Base-by-base conservation (phyloP, 2,888 invertebrate genomes). In the Baronia brevicornis region DNA sequence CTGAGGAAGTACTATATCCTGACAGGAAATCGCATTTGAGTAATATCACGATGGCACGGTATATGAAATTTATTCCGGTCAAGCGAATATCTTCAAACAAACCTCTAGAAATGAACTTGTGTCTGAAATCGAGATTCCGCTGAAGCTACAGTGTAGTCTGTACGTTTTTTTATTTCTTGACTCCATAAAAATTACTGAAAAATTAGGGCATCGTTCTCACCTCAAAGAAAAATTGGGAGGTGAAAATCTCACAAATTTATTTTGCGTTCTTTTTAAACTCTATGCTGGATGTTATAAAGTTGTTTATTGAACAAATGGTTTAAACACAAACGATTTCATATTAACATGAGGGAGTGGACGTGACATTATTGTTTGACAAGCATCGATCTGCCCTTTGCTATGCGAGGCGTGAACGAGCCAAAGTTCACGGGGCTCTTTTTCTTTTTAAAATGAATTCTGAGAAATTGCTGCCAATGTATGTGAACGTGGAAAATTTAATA, bases 361-460 rank as follows among this genome's bases (percentile, higher is more conserved):
- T 82, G 82, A 79, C 82, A 82, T 84, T 84, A 82, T 84, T 82
- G 82, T 84, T 79, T 82, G 82, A 80, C 80, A 77, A 75, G 68
- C 75, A 84, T 84, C 82, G 82, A 82, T 82, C 80, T 82, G 80
- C 68, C 77, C 77, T 80, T 80, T 82, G 73, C 66, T 69, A 72
- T 70, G 65, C 75, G 68, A 75, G 64, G 74, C 77, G 78, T 72
- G 72, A 78, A 71, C 52, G 55, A 57, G 61, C 49, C 56, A 65
- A 73, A 73, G 74, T 74, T 74, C 74, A 70, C 48, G 47, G 57
- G 54, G 35, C 25, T 35, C 30, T 11, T 5, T 31, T 30, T 25
- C 35, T 29, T 35, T n/a, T 25, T 15, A 35, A 28, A 25, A 12
- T 17, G 25, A 22, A 30, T 18, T 8, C 29, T 10, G 14, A 7